Base-by-base conservation (phyloP, 2,797 vertebrate genomes). In the Podargus strigoides region DNA sequence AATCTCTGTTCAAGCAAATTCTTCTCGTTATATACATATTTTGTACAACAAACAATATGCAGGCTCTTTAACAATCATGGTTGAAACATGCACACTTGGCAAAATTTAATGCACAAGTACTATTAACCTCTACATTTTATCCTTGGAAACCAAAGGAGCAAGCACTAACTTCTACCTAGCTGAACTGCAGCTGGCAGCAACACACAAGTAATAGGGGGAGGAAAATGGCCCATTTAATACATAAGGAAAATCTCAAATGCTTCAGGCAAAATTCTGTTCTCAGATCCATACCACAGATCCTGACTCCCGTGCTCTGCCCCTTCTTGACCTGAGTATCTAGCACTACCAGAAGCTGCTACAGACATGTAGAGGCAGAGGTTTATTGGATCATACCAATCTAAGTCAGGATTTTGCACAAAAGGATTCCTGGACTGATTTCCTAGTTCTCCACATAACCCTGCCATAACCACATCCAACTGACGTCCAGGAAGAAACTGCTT, bases 231-330 rank as follows among this genome's bases (percentile, higher is more conserved):
- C 26, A 6, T 79, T 95, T 90, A 93, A 93, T 74, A 72, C 50
- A 89, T 12, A 86, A 95, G 84, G 90, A 92, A 93, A 95, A 95
- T 70, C 87, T 95, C 72, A 63, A 87, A 62, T 36, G 94, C 96
- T 93, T 58, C 84, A 95, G 94, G 96, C 94, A 92, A 94, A 95
- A 95, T 87, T 89, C 67, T 92, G 86, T 85, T 95, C 90, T 94
- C 81, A 94, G 92, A 95, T 95, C 84, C 86, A 75, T 12, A 50
- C 52, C 77, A 80, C 78, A 96, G 95, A 96, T 89, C 86, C 86
- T 7, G 60, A 77, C 78, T 93, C 59, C 60, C 79, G 84, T 5
- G 37, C 76, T 96, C 67, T 93, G 90, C 90, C 81, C 90, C 89
- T 93, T 82, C 92, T 28, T 87, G 93, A 96, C 94, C 92, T 1